Evolutionary conservation across 2,113 vertebrate species (phyloP), one percentile per base, ranked within the genome.

Genomic region (Tachysurus vachellii): DNA sequence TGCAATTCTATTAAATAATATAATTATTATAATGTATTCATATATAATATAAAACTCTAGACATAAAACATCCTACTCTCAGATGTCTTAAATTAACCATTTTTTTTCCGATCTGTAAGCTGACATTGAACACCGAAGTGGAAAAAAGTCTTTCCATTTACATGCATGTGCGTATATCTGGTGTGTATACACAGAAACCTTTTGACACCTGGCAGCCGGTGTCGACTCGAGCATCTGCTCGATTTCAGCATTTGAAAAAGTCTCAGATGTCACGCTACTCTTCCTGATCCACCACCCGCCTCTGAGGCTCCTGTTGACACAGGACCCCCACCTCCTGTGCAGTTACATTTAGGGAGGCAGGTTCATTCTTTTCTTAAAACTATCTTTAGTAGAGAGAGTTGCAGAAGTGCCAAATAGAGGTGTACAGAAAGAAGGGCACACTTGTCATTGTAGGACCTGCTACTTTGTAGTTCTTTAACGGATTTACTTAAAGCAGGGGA

Each of bases 251-350:
- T 92, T 92, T 92, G 54, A 90, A 92, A 36, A 90, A 91, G 91
- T 97, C 95, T 97, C 95, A 93, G 84, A 80, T 95, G 83, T 95
- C 94, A 5, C 0, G 16, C 93, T 92, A 92, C 91, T 85, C 82
- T 82, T 85, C 84, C 92, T 79, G 89, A 91, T 88, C 91, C 91
- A 89, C 88, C 93, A 87, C 88, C 85, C 87, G 92, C 87, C 88
- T 90, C 91, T 92, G 93, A 88, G 89, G 54, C 92, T 86, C 89
- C 89, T 93, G 91, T 93, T 96, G 93, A 94, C 94, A 92, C 94
- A 93, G 92, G 90, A 85, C 56, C 87, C 87, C 0, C 0, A 82
- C 93, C 71, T 61, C 81, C 57, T 88, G 88, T 85, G 0, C 0
- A 82, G 93, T 92, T 93, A 92, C 94, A 94, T 95, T 96, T 94